Evolutionary conservation across 37 sponge, comb jelly and placozoan genomes (phyloP).

Genomic region (Aplysina aerophoba): DNA sequence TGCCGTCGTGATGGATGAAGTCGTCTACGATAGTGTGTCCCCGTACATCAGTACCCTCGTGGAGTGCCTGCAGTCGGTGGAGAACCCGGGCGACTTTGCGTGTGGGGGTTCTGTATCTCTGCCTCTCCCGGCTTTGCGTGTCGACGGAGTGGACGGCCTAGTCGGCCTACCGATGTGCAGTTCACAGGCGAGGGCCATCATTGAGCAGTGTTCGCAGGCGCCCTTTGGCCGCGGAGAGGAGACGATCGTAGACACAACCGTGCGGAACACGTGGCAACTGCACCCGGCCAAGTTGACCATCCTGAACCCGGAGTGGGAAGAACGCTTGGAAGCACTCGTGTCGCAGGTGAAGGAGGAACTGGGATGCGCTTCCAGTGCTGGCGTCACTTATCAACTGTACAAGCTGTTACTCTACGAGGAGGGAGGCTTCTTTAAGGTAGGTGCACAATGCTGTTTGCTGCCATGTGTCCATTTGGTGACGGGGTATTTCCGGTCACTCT

Average conservation of each 20-base stretch:
- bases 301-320: constrained; percentile 12
- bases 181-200: not conserved
- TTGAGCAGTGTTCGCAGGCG: not conserved
- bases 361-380: constrained; percentile 12
- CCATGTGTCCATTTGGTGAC: too few relatives aligned
- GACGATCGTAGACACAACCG: constrained; percentile 21
- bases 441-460: too few relatives aligned
- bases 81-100: constrained; percentile 27
- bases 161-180: constrained; percentile 8
- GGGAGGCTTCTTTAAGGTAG: constrained; percentile 44
- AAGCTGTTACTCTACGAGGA: constrained; percentile 35
- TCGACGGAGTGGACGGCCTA: not conserved
- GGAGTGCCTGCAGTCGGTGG: constrained; percentile 2
- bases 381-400: constrained; percentile 36
- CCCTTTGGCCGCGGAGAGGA: constrained; percentile 37
- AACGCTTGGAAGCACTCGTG: not conserved
- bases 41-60: too few relatives aligned
- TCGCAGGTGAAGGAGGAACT: constrained; percentile 10
- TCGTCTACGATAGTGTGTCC: too few relatives aligned
- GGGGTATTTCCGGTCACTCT: too few relatives aligned
- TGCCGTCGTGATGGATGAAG: too few relatives aligned
- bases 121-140: constrained; percentile 8
- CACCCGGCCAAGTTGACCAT: constrained; percentile 24
- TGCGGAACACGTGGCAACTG: constrained; percentile 44
- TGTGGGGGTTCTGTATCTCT: constrained; percentile 12